A percentile compares a stretch with the other conserved stretches of the same genome.
phyloP scores from a whole-genome alignment of 2,113 vertebrate species.

The Lonchura striata region DNA sequence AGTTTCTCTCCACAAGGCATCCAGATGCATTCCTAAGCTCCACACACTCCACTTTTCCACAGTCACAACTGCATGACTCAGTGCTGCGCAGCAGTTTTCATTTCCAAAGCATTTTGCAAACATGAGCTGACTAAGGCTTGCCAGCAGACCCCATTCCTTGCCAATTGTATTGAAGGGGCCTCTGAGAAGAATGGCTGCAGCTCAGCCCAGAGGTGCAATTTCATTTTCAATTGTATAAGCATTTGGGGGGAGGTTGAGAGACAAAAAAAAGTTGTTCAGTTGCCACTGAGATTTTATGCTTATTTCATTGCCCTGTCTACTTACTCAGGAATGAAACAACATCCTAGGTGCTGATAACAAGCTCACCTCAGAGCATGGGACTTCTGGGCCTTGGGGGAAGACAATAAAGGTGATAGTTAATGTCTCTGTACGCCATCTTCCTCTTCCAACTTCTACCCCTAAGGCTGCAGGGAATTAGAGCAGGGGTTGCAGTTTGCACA shows the following conservation, averaged over 20 bases:
- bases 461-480: neutral
- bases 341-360: neutral
- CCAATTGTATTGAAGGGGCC: conserved; percentile 22
- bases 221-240: conserved; percentile 27
- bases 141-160: conserved; percentile 30
- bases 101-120: conserved; percentile 19
- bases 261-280: neutral
- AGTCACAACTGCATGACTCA: conserved; percentile 29
- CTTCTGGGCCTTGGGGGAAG: neutral
- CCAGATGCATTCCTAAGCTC: neutral
- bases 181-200: conserved; percentile 10
- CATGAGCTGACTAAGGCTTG: conserved; percentile 6
- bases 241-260: neutral
- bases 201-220: conserved; percentile 38
- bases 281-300: neutral
- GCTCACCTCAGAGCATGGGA: neutral
- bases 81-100: neutral
- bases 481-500: neutral
- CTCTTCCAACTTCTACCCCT: neutral
- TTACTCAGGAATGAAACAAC: neutral
- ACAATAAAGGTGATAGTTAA: neutral
- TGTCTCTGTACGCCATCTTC: neutral
- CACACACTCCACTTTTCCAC: neutral
- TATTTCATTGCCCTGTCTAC: neutral
- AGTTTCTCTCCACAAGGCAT: neutral